Base-by-base conservation (phyloP, 2,797 vertebrate genomes). In the Mus spretus region DNA sequence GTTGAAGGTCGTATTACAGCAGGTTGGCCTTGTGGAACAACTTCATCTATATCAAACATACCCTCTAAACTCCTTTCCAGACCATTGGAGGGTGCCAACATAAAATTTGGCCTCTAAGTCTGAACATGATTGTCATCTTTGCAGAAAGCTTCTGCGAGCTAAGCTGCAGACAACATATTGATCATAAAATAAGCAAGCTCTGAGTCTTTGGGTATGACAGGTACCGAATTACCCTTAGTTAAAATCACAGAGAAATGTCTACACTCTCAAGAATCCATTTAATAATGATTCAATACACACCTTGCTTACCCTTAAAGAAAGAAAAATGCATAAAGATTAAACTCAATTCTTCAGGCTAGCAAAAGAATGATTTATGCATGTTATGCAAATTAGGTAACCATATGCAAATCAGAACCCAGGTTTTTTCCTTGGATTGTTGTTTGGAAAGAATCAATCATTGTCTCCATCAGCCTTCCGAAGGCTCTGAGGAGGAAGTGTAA, bases 51-150 rank as follows among this genome's bases (percentile, higher is more conserved):
- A 37, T 96, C 90, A 75, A 89, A 80, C 94, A 79, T 89, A 92
- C 93, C 88, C 81, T 97, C 93, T 92, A 93, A 82, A 82, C 26
- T 63, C 63, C 95, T 96, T 91, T 90, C 93, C 93, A 96, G 91
- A 92, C 93, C 85, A 47, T 26, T 92, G 92, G 94, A 97, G 88
- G 65, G 37, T 6, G 19, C 78, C 74, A 89, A 95, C 55, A 26
- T 59, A 70, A 74, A 65, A 90, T 67, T 84, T 92, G 80, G 72
- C 89, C 94, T 94, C 72, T 40, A 70, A 77, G 28, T 90, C 91
- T 80, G 77, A 22, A 37, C 91, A 74, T 79, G 78, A 96, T 37
- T 89, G 44, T 70, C 79, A 61, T 90, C 88, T 80, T 82, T 61
- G 19, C 65, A 40, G 78, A 74, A 59, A 50, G 59, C 8, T 57